Percentiles rank a stretch among this genome's conserved stretches.
These are phyloP conservation scores for Siphlonurus alternatus DNA, from an alignment of 2,888 invertebrate species.

Conservation along the genomic window DNA sequence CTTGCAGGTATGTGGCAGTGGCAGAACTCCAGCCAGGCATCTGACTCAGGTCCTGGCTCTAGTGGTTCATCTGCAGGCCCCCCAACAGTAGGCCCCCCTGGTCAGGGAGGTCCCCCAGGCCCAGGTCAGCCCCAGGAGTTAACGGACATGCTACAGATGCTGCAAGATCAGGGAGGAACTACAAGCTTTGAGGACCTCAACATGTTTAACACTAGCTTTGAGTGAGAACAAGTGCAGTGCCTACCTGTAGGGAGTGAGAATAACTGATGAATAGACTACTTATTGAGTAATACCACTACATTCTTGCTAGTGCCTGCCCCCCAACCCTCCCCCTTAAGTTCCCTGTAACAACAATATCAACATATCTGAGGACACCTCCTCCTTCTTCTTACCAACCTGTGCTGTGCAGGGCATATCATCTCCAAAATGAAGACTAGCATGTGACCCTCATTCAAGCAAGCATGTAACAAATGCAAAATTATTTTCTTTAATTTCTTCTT, in stretches of 20 bases:
- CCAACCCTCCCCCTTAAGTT: not conserved
- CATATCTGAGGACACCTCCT: not conserved
- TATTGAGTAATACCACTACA: not conserved
- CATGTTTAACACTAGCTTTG: constrained; percentile 75
- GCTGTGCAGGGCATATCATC: no score
- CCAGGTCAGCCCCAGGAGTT: constrained; percentile 52
- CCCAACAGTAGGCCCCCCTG: constrained; percentile 23
- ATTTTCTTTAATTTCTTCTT: no score
- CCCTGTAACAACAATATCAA: not conserved
- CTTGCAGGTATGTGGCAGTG: constrained; percentile 59
- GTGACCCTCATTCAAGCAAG: no score
- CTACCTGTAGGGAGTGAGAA: not conserved
- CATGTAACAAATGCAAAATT: no score
- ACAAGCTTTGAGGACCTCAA: constrained; percentile 72
- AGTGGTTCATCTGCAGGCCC: constrained; percentile 28
- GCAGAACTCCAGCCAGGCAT: constrained; percentile 36
- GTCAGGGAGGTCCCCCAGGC: constrained; percentile 22
- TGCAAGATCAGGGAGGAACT: constrained; percentile 62
- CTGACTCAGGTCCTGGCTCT: constrained; percentile 29
- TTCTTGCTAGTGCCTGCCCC: not conserved
- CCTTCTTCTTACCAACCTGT: no score
- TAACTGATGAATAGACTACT: no score
- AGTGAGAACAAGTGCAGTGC: constrained; percentile 26
- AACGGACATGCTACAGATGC: constrained; percentile 84
- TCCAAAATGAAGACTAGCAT: no score